phyloP scores from a whole-genome alignment of 1,140 invertebrate species.

The Anastrepha ludens region DNA sequence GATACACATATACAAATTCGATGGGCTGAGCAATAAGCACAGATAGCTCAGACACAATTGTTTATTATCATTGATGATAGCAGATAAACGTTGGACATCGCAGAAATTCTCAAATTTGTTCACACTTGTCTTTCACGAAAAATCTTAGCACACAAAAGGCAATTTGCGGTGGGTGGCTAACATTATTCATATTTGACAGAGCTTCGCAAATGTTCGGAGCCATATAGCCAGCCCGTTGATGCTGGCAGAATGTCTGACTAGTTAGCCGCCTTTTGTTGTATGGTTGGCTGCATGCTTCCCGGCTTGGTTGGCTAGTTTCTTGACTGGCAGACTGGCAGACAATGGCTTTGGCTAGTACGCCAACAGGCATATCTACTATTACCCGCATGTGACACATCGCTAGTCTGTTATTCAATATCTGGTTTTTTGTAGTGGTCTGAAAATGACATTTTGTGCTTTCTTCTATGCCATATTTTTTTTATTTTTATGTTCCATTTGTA shows the following conservation, averaged over 20 bases:
- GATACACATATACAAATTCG: background rate
- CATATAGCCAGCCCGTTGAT: background rate
- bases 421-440: background rate
- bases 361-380: background rate
- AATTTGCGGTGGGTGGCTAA: background rate
- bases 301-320: background rate
- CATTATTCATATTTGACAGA: background rate
- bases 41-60: background rate
- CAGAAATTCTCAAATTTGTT: background rate
- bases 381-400: background rate
- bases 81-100: background rate
- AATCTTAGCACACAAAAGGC: background rate
- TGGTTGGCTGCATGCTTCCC: background rate
- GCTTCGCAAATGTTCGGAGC: too few relatives aligned
- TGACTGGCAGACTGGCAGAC: conserved; percentile 16
- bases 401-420: conserved; percentile 12
- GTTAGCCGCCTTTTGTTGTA: too few relatives aligned
- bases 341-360: conserved; percentile 31
- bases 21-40: background rate
- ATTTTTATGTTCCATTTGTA: too few relatives aligned
- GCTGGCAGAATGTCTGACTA: background rate
- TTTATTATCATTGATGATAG: background rate
- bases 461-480: background rate
- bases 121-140: background rate
- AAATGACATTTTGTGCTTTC: conserved; percentile 27